phyloP scores from a whole-genome alignment of 2,888 invertebrate genomes.

The Augiades crinisus region DNA sequence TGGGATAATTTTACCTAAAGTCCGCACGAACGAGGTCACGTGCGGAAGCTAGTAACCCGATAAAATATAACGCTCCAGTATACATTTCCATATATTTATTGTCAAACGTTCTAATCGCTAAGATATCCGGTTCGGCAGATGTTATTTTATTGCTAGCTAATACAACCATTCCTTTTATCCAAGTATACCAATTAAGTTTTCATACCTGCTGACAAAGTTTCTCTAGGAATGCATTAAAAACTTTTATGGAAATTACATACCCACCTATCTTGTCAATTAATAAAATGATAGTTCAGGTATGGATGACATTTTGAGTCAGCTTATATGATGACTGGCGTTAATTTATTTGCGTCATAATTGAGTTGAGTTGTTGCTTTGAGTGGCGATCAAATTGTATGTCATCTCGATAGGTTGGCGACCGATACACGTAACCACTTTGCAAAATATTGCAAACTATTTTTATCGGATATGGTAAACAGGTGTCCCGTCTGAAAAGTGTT shows the following conservation, averaged over 20 bases:
- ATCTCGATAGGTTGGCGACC: neutral
- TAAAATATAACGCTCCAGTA: too few species aligned
- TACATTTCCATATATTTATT: too few species aligned
- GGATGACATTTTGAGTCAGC: constrained; percentile 20
- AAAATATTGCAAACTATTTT: too few species aligned
- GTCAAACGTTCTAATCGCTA: constrained; percentile 24
- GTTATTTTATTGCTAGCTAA: constrained; percentile 20
- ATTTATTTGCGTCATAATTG: constrained; percentile 12
- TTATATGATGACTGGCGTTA: constrained; percentile 4
- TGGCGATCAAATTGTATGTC: constrained; percentile 4
- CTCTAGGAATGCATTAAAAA: constrained; percentile 22
- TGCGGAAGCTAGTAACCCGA: too few species aligned
- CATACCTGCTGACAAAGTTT: constrained; percentile 23
- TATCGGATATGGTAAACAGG: too few species aligned
- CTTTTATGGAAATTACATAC: constrained; percentile 23
- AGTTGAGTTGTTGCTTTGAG: too few species aligned
- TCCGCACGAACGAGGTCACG: too few species aligned
- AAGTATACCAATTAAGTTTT: constrained; percentile 23
- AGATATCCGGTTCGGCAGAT: constrained; percentile 28
- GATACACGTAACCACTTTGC: too few species aligned
- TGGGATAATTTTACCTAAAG: too few species aligned
- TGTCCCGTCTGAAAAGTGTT: too few species aligned
- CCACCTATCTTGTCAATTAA: constrained; percentile 20
- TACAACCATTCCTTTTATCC: constrained; percentile 9
- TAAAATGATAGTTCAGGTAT: constrained; percentile 23